These are phyloP conservation scores for Nixonia krombeini DNA, from an alignment of 1,140 invertebrate species.

Conservation along the genomic window DNA sequence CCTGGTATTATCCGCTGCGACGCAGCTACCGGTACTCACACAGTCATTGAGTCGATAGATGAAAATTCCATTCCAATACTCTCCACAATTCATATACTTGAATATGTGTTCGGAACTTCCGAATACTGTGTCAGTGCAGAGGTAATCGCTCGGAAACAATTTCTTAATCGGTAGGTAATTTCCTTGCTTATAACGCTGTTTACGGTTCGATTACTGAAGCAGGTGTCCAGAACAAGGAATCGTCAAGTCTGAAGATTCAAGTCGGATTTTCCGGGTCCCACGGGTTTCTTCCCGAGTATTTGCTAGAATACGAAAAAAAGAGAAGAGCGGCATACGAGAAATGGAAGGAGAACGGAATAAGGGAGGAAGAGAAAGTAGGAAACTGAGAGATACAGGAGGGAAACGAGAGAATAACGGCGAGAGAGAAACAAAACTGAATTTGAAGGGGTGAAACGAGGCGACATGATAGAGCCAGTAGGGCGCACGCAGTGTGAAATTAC, in stretches of 20 bases:
- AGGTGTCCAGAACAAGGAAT: not conserved
- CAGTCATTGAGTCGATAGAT: too few relatives aligned
- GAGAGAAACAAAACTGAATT: slow-evolving; percentile 12
- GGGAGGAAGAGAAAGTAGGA: slow-evolving; percentile 1
- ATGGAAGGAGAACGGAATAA: not conserved
- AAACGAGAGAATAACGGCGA: slow-evolving; percentile 6
- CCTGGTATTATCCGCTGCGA: too few relatives aligned
- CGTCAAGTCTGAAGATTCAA: slow-evolving; percentile 1
- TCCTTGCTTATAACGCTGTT: too few relatives aligned
- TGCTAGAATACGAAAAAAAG: not conserved
- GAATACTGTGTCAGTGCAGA: too few relatives aligned
- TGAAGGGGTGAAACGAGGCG: slow-evolving; percentile 44
- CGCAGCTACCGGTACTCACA: too few relatives aligned
- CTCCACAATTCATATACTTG: too few relatives aligned
- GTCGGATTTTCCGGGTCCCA: not conserved
- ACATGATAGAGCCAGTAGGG: slow-evolving; percentile 52
- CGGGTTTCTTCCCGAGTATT: not conserved
- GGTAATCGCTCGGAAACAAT: too few relatives aligned
- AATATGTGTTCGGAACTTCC: too few relatives aligned
- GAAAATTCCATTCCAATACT: too few relatives aligned
- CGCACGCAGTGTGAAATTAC: slow-evolving; percentile 58
- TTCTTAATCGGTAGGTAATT: too few relatives aligned
- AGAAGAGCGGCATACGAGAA: too few relatives aligned
- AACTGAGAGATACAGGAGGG: not conserved
- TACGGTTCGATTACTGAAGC: too few relatives aligned